Evolutionary conservation across 1,140 invertebrate species (phyloP).

Genomic region (Oryctes rhinoceros): DNA sequence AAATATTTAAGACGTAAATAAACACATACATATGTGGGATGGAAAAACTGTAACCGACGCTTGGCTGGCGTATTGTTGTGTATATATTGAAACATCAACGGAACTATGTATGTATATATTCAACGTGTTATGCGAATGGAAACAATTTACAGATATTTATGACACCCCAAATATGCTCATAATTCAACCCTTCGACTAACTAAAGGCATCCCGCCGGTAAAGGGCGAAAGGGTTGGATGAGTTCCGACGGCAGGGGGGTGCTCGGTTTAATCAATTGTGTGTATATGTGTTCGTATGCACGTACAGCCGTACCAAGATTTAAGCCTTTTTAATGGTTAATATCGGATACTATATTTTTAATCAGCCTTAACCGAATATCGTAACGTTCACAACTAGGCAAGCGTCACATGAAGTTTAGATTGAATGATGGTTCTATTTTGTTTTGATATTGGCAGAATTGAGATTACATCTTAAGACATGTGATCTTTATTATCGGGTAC

Average conservation of each 20-base stretch:
- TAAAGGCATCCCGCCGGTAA: constrained; percentile 38
- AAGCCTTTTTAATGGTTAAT: not conserved
- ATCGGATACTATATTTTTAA: no score
- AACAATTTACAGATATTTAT: constrained; percentile 45
- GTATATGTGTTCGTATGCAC: not conserved
- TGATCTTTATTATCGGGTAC: no score
- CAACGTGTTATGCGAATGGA: constrained; percentile 47
- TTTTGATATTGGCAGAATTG: no score
- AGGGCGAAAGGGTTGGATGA: constrained; percentile 33
- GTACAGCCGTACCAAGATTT: constrained; percentile 38
- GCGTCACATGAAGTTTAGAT: no score
- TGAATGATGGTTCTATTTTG: no score
- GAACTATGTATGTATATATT: constrained; percentile 37
- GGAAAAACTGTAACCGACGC: not conserved
- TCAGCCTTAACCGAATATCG: no score
- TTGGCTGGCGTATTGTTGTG: constrained; percentile 1
- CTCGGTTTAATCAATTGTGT: constrained; percentile 37
- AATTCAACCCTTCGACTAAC: constrained; percentile 53
- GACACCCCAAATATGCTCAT: constrained; percentile 55
- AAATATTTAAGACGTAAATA: constrained; percentile 11
- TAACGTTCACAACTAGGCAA: no score
- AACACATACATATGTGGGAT: constrained; percentile 7
- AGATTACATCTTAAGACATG: no score
- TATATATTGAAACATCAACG: constrained; percentile 26
- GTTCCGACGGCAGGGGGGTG: not conserved